Evolutionary conservation across 2,797 vertebrate species (phyloP), one percentile per base, ranked within the genome.

Genomic region (Mus spretus): DNA sequence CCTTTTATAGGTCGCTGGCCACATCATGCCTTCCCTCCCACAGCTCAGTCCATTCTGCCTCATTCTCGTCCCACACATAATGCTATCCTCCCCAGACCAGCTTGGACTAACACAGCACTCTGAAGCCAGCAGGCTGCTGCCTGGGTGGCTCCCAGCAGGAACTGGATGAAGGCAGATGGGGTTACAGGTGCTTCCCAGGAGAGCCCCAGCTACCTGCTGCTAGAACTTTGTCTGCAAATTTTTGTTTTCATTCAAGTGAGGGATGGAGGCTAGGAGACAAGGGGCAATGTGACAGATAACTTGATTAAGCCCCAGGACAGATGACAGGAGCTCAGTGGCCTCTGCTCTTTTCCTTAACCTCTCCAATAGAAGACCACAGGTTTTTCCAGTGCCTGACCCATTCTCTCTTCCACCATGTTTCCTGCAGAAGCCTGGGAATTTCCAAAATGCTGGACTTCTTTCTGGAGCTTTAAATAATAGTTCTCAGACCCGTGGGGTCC

Each of bases 251-350:
- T 99, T 98, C 98, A 98, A 98, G 97, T 99, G 97, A 97, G 98
- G 98, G 98, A 98, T 98, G 93, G 97, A 97, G 98, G 98, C 98
- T 91, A 98, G 80, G 96, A 98, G 98, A 99, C 98, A 98, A 96
- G 96, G 99, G 99, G 98, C 99, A 99, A 99, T 99, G 99, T 98
- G 99, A 99, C 99, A 99, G 99, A 99, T 99, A 99, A 99, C 99
- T 99, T 98, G 99, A 99, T 99, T 99, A 99, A 97, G 98, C 98
- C 98, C 93, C 78, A 97, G 98, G 98, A 99, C 98, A 97, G 98
- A 99, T 98, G 98, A 98, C 98, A 98, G 99, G 98, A 98, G 98
- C 98, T 98, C 86, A 88, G 97, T 97, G 98, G 98, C 98, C 98
- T 97, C 96, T 98, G 98, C 98, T 99, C 98, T 97, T 97, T 98